Evolutionary conservation across 2,888 invertebrate genomes (phyloP).

Genomic region (Tricholauxania praeusta): DNA sequence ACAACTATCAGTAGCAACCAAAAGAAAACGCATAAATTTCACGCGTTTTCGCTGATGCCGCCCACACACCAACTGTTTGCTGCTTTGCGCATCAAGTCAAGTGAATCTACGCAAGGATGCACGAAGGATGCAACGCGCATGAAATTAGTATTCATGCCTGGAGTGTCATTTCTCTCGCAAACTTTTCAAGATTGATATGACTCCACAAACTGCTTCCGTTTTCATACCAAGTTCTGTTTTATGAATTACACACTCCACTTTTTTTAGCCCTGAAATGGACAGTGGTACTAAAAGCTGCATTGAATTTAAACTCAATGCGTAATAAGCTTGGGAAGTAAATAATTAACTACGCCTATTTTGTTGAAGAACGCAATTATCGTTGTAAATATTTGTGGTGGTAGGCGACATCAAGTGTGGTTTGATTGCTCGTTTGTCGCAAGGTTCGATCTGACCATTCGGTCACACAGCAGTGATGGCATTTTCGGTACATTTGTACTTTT

Average conservation of each 20-base stretch:
- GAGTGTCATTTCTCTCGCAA: conserved; percentile 62
- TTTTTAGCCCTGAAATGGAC: background rate
- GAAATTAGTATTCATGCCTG: conserved; percentile 66
- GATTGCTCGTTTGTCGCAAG: no score
- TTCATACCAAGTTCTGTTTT: background rate
- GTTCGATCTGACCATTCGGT: no score
- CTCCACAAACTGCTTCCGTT: background rate
- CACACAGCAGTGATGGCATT: no score
- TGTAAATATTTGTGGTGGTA: no score
- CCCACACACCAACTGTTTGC: background rate
- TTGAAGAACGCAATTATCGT: no score
- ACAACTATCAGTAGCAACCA: background rate
- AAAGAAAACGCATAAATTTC: conserved; percentile 24
- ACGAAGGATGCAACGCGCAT: conserved; percentile 48
- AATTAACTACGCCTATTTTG: no score
- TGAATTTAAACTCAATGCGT: background rate
- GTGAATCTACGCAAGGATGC: background rate
- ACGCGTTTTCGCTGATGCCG: conserved; percentile 17
- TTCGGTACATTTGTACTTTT: no score
- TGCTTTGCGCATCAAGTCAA: no score
- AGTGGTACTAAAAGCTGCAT: background rate
- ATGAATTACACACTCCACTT: background rate
- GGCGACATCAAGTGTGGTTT: no score
- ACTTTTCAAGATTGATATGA: conserved; percentile 36
- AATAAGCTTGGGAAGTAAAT: background rate